These are phyloP conservation scores for Lycaena phlaeas DNA, from an alignment of 2,888 invertebrate species.

Conservation along the genomic window DNA sequence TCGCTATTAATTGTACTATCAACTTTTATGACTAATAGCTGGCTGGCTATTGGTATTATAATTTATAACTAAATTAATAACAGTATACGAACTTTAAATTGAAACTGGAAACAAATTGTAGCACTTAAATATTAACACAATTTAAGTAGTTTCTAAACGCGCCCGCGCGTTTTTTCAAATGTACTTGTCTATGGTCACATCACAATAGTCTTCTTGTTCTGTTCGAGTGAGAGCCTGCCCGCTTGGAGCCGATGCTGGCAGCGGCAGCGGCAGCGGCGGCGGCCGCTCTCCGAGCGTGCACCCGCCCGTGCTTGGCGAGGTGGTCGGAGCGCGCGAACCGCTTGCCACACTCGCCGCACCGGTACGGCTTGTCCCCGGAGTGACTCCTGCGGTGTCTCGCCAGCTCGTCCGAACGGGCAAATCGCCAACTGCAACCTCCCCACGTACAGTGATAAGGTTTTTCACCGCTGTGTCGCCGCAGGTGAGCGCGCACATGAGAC, in stretches of 20 bases:
- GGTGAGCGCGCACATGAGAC: slow-evolving; percentile 90
- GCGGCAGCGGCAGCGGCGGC: slow-evolving; percentile 38
- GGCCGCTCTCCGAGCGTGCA: slow-evolving; percentile 78
- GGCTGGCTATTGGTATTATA: too few species aligned
- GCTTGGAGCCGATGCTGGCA: too few species aligned
- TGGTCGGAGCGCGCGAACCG: slow-evolving; percentile 95
- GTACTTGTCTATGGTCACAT: slow-evolving; percentile 2
- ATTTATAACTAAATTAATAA: too few species aligned
- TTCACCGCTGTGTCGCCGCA: slow-evolving; percentile 88
- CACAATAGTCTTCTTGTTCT: slow-evolving; percentile 39
- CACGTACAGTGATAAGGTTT: slow-evolving; percentile 83
- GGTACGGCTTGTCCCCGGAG: slow-evolving; percentile 94
- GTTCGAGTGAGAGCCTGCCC: slow-evolving; percentile 26
- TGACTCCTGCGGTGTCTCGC: slow-evolving; percentile 95
- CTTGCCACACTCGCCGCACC: slow-evolving; percentile 90
- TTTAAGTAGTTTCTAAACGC: not conserved
- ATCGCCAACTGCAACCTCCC: slow-evolving; percentile 91
- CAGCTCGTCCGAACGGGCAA: slow-evolving; percentile 94
- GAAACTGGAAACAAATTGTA: too few species aligned
- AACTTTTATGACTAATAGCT: not conserved
- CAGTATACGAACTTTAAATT: too few species aligned
- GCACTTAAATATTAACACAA: not conserved
- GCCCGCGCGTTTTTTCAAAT: not conserved
- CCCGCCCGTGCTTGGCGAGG: slow-evolving; percentile 91
- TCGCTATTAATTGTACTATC: not conserved